phyloP scores from a whole-genome alignment of 2,888 invertebrate genomes.

The Dynastes tityus region DNA sequence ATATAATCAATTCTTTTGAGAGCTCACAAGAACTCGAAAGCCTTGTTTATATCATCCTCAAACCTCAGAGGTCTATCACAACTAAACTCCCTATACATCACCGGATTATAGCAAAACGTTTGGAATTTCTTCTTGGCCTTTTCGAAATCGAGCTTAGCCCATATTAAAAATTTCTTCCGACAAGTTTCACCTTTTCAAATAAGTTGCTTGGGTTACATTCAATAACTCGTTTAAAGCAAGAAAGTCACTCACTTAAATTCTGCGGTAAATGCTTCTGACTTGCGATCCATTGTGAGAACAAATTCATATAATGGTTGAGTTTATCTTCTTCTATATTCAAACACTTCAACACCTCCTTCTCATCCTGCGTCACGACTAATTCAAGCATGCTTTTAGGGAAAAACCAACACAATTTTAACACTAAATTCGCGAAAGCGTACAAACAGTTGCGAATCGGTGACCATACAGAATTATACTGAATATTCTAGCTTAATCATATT shows the following conservation, averaged over 20 bases:
- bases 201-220: neutral
- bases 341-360: neutral
- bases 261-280: conserved; percentile 7
- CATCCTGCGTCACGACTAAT: neutral
- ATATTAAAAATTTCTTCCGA: neutral
- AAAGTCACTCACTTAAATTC: neutral
- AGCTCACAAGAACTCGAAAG: neutral
- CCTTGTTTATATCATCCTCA: neutral
- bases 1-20: no score
- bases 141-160: conserved; percentile 14
- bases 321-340: conserved; percentile 17
- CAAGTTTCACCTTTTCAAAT: neutral
- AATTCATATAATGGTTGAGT: neutral
- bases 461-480: no score
- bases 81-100: neutral
- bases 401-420: no score
- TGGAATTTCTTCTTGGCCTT: neutral
- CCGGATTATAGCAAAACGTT: neutral
- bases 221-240: neutral
- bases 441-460: no score
- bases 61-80: neutral
- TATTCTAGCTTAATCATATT: no score
- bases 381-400: neutral
- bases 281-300: neutral
- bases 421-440: no score